Conservation (phyloP, 2,797 vertebrate genomes). For the Pangasius mekongensis region DNA sequence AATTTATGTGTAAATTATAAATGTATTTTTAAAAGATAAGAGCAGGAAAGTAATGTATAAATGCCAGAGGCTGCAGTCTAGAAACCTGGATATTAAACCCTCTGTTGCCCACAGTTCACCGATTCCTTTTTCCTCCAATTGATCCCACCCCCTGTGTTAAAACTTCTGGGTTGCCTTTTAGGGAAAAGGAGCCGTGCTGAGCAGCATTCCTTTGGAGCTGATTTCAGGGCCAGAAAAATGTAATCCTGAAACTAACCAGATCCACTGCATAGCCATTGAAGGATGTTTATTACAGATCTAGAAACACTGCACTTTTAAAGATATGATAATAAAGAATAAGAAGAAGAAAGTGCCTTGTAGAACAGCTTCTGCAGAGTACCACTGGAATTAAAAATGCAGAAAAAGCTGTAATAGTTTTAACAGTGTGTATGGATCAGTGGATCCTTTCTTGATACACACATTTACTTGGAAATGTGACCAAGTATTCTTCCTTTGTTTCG, state of each 20-base stretch:
- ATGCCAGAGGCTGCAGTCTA: slow-evolving; percentile 32
- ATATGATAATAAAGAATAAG: neutral
- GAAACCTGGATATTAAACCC: slow-evolving; percentile 9
- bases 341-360: slow-evolving; percentile 25
- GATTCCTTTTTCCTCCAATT: neutral
- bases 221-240: neutral
- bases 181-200: neutral
- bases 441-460: neutral
- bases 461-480: neutral
- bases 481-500: neutral
- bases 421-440: too few species aligned
- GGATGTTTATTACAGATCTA: neutral
- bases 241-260: neutral
- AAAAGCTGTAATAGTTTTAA: neutral
- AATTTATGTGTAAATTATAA: neutral
- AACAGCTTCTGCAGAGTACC: neutral
- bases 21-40: slow-evolving; percentile 7
- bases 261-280: neutral
- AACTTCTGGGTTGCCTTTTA: neutral
- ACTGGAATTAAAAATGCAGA: neutral
- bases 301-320: slow-evolving; percentile 10
- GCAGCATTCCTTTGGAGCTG: neutral
- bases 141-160: too few species aligned
- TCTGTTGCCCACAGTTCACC: neutral
- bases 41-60: slow-evolving; percentile 21